phyloP scores from a whole-genome alignment of 2,113 vertebrate species.

The Cyprinus carpio region DNA sequence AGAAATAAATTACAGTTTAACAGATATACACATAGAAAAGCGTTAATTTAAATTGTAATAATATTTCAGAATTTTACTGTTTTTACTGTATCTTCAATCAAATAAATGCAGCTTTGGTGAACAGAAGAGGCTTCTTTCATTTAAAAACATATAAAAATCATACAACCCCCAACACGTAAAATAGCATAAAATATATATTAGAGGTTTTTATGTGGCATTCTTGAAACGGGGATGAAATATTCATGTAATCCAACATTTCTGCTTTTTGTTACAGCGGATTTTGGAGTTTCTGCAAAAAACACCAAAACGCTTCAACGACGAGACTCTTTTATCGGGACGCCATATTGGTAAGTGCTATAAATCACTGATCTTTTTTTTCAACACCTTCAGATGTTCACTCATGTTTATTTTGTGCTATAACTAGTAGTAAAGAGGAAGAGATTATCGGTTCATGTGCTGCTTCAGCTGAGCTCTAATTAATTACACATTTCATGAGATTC shows the following conservation, averaged over 20 bases:
- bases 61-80: neutral
- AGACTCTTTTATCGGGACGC: conserved; percentile 95
- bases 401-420: neutral
- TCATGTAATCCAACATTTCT: neutral
- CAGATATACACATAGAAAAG: neutral
- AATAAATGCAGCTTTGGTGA: neutral
- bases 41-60: neutral
- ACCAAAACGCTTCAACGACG: conserved; percentile 91
- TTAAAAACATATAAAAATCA: neutral
- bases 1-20: neutral
- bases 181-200: no score
- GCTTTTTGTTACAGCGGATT: conserved; percentile 83
- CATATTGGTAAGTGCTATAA: conserved; percentile 87
- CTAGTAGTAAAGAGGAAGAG: neutral
- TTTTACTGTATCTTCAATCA: neutral
- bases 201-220: neutral
- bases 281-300: conserved; percentile 97
- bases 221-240: neutral
- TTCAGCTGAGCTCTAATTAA: no score
- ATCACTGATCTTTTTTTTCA: neutral
- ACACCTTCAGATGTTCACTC: neutral
- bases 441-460: neutral
- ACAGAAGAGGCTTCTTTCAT: neutral
- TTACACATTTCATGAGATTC: neutral
- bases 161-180: neutral